Percentiles rank a stretch among this genome's conserved stretches.
Conservation (phyloP, 2,113 vertebrate species). For the Cranoglanis bouderius region DNA sequence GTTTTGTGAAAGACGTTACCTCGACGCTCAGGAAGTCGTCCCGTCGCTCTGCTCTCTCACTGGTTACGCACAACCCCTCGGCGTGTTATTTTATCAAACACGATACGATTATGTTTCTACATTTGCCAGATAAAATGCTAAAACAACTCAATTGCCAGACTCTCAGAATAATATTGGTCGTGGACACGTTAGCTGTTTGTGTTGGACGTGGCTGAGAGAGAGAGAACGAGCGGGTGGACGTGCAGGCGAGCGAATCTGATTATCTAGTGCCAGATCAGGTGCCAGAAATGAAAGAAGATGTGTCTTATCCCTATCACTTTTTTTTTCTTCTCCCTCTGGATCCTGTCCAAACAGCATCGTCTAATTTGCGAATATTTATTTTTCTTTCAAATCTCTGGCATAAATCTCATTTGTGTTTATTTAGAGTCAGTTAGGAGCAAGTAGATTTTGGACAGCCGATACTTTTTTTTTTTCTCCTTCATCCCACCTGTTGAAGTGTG, state of each 20-base stretch:
- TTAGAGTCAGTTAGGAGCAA: slow-evolving; percentile 56
- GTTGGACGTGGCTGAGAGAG: neutral
- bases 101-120: slow-evolving; percentile 26
- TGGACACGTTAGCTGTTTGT: slow-evolving; percentile 29
- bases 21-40: neutral
- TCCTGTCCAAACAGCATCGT: slow-evolving; percentile 44
- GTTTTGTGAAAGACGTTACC: slow-evolving; percentile 46
- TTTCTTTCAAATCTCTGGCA: slow-evolving; percentile 51
- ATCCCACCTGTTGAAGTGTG: neutral
- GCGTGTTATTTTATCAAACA: slow-evolving; percentile 27
- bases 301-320: slow-evolving; percentile 26
- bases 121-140: slow-evolving; percentile 38
- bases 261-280: slow-evolving; percentile 44
- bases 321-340: slow-evolving; percentile 22
- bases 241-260: slow-evolving; percentile 3
- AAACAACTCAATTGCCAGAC: slow-evolving; percentile 24
- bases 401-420: slow-evolving; percentile 57
- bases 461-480: slow-evolving; percentile 18
- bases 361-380: slow-evolving; percentile 53
- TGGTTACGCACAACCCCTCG: neutral
- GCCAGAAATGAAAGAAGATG: slow-evolving; percentile 48
- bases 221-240: neutral
- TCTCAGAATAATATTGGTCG: slow-evolving; percentile 35
- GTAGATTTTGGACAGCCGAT: slow-evolving; percentile 49
- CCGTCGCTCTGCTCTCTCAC: neutral